phyloP scores from a whole-genome alignment of 2,113 vertebrate species.

The Maccullochella peelii region DNA sequence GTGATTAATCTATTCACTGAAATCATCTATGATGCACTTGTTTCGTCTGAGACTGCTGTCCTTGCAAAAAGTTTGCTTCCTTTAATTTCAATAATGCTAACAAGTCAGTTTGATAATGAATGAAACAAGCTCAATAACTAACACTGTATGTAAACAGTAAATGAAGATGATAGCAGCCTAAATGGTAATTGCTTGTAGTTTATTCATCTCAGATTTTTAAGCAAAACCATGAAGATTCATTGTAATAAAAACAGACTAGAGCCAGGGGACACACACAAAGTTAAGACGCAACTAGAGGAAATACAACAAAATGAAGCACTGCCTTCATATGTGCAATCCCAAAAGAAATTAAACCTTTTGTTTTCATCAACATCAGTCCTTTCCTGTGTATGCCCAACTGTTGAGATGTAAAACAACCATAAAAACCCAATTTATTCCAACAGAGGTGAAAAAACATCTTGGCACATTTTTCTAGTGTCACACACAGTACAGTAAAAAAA shows the following conservation, averaged over 20 bases:
- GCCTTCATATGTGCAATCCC: neutral
- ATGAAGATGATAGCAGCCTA: neutral
- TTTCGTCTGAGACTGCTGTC: neutral
- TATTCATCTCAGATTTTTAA: neutral
- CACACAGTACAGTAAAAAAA: neutral
- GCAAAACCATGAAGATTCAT: neutral
- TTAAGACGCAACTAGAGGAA: neutral
- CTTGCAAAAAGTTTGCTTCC: neutral
- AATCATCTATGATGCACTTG: neutral
- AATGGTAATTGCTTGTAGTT: neutral
- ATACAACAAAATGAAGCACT: neutral
- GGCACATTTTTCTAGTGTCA: neutral
- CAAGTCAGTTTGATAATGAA: neutral
- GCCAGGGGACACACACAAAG: neutral
- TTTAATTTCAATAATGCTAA: neutral
- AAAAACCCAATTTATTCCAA: neutral
- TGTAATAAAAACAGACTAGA: neutral
- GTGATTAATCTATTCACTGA: neutral
- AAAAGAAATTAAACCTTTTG: constrained; percentile 16
- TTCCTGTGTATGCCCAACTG: neutral
- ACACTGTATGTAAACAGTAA: neutral
- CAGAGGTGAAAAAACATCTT: neutral
- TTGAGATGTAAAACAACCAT: neutral
- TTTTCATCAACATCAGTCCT: neutral
- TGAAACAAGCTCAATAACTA: neutral